phyloP scores from a whole-genome alignment of 1,140 invertebrate genomes.

The Drosophila sproati region DNA sequence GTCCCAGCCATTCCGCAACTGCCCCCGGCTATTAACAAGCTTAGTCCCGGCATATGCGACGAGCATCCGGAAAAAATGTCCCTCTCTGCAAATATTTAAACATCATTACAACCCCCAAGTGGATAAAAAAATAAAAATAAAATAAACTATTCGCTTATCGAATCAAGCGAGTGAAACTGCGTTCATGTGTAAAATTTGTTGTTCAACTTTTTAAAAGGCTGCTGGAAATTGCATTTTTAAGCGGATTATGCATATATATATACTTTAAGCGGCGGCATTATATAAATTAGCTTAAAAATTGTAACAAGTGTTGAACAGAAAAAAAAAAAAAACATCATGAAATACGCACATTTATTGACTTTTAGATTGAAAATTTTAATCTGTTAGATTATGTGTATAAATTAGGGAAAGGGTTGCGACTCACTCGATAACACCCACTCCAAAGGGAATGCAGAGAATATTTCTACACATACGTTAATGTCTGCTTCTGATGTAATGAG shows the following conservation, averaged over 20 bases:
- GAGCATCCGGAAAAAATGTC: constrained; percentile 19
- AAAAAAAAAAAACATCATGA: constrained; percentile 39
- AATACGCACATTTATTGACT: constrained; percentile 63
- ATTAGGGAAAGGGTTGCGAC: constrained; percentile 7
- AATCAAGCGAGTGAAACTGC: constrained; percentile 35
- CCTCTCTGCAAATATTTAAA: constrained; percentile 55
- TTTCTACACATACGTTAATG: too few relatives aligned
- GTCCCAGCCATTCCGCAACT: constrained; percentile 18
- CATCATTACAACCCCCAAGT: constrained; percentile 57
- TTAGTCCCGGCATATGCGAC: constrained; percentile 58
- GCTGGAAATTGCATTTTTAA: constrained; percentile 66
- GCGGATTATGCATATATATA: constrained; percentile 65
- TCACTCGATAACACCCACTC: too few relatives aligned
- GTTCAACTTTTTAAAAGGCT: constrained; percentile 57
- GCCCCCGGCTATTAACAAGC: constrained; percentile 57
- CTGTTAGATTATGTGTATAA: constrained; percentile 19
- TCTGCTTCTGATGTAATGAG: too few relatives aligned
- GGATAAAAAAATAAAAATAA: constrained; percentile 7
- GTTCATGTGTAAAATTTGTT: constrained; percentile 70
- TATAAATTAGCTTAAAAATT: constrained; percentile 75
- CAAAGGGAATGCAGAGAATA: too few relatives aligned
- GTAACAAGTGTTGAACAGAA: constrained; percentile 68
- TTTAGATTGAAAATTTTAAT: constrained; percentile 41
- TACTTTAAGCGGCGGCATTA: constrained; percentile 17
- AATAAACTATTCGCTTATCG: constrained; percentile 47